Evolutionary conservation across 2,888 invertebrate species (phyloP).

Genomic region (Chrysopilus asiliformis): DNA sequence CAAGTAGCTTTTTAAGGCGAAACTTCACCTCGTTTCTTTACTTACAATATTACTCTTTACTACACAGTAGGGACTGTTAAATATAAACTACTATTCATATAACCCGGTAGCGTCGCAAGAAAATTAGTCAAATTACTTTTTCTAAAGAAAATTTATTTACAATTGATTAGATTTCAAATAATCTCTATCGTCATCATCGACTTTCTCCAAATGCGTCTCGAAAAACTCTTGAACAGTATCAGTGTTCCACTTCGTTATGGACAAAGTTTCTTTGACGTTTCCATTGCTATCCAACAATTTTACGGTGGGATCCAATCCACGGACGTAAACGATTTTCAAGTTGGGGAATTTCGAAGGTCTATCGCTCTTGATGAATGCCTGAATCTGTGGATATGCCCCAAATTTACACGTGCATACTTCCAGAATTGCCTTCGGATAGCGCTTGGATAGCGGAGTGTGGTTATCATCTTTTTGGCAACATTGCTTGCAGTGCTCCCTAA

Average conservation of each 20-base stretch:
- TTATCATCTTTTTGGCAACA: slow-evolving; percentile 68
- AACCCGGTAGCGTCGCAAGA: too few relatives aligned
- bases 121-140: too few relatives aligned
- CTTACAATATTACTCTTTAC: too few relatives aligned
- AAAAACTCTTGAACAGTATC: slow-evolving; percentile 96
- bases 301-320: slow-evolving; percentile 89
- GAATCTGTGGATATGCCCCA: slow-evolving; percentile 94
- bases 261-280: slow-evolving; percentile 74
- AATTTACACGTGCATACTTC: slow-evolving; percentile 99
- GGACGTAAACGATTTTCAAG: slow-evolving; percentile 79
- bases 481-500: slow-evolving; percentile 45
- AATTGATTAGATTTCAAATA: slow-evolving; percentile 45
- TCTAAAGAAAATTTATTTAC: too few relatives aligned
- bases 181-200: slow-evolving; percentile 37
- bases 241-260: slow-evolving; percentile 97
- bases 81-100: too few relatives aligned
- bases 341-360: slow-evolving; percentile 81
- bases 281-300: slow-evolving; percentile 76
- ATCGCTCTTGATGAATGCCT: slow-evolving; percentile 94
- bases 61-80: too few relatives aligned
- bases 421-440: slow-evolving; percentile 80
- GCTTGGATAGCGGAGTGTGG: slow-evolving; percentile 46
- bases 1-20: too few relatives aligned
- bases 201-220: slow-evolving; percentile 63
- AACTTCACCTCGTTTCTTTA: too few relatives aligned